phyloP scores from a whole-genome alignment of 2,797 vertebrate species.

The Prionace glauca region DNA sequence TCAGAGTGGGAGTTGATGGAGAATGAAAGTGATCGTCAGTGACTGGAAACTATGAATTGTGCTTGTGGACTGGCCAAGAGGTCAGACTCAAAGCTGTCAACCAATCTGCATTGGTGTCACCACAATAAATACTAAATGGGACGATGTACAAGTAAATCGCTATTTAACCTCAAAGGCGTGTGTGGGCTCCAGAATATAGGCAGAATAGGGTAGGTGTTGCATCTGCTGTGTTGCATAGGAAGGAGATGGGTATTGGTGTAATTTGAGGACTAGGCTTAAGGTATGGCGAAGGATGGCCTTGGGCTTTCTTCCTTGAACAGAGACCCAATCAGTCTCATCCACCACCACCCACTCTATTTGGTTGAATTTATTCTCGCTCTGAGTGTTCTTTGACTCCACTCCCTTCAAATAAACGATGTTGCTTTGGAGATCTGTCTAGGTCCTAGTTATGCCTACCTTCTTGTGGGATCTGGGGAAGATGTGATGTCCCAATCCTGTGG shows the following conservation, averaged over 20 bases:
- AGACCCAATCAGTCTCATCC: not conserved
- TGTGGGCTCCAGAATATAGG: not conserved
- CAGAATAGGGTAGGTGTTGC: not conserved
- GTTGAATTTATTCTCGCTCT: not conserved
- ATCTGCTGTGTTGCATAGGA: not conserved
- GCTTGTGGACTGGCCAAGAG: not conserved
- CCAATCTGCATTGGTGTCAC: not conserved
- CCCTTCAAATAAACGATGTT: not conserved
- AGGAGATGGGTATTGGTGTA: not conserved
- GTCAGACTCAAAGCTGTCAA: not conserved
- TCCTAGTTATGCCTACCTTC: not conserved
- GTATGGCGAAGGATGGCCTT: not conserved
- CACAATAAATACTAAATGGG: not conserved
- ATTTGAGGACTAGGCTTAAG: not conserved
- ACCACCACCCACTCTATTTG: not conserved
- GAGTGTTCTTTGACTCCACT: not conserved
- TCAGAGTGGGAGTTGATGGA: not conserved
- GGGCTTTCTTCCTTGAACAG: not conserved
- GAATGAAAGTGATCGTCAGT: not conserved
- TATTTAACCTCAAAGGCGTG: not conserved
- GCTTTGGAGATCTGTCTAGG: not conserved
- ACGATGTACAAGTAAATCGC: not conserved
- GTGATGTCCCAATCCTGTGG: not conserved
- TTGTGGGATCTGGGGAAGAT: not conserved
- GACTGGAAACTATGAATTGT: not conserved